These are phyloP conservation scores for Psittacula derbiana DNA, from an alignment of 2,797 vertebrate genomes.

Conservation along the genomic window DNA sequence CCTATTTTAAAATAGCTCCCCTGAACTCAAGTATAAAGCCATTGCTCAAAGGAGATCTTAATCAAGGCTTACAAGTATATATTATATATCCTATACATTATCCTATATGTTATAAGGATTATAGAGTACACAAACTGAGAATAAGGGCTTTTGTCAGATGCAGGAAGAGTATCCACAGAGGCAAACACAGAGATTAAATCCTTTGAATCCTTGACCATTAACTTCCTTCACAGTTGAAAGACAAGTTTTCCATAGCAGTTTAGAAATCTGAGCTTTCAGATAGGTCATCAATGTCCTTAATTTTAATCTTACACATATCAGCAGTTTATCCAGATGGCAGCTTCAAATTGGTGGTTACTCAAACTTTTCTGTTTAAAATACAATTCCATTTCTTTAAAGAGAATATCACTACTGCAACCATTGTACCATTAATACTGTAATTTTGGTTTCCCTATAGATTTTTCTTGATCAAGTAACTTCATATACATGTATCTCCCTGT, in stretches of 20 bases:
- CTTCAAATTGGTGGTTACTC: neutral
- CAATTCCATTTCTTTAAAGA: neutral
- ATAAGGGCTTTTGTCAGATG: neutral
- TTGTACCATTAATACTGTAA: neutral
- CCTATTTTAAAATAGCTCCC: neutral
- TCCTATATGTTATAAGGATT: neutral
- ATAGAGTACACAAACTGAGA: neutral
- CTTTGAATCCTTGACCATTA: neutral
- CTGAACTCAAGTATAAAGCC: neutral
- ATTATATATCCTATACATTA: neutral
- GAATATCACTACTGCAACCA: neutral
- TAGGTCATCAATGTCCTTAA: neutral
- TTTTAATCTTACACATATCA: neutral
- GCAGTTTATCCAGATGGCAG: neutral
- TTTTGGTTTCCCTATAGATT: neutral
- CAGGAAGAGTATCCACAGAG: neutral
- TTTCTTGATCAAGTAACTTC: neutral
- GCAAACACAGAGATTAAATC: neutral
- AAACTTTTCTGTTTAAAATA: neutral
- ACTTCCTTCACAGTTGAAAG: neutral
- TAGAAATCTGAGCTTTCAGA: neutral
- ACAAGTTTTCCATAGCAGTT: neutral
- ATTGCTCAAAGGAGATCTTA: neutral
- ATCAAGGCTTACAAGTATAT: neutral
- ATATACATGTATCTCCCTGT: neutral